Evolutionary conservation across 2,113 vertebrate species (phyloP), one percentile per base, ranked within the genome.

Genomic region (Colistium nudipinnis): DNA sequence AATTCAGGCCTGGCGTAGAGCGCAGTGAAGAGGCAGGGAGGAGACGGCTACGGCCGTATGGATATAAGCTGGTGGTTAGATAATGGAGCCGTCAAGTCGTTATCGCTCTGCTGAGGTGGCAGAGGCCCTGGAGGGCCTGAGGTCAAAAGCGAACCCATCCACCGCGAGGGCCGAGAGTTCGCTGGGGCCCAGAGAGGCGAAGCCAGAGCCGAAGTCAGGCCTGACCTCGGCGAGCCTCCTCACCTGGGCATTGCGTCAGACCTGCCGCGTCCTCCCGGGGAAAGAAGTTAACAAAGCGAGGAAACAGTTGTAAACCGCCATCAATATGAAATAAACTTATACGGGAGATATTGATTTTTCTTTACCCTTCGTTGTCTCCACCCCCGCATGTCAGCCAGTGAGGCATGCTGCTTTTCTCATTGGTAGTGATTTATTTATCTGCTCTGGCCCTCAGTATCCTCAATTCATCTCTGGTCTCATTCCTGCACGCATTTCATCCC

Each of bases 261-360:
- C 60, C 66, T 56, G 30, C 70, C 43, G 25, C 53, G 41, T 73
- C 66, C 57, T 75, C 54, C 38, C 27, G 13, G 24, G n/a, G 53
- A 73, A 55, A 30, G 6, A 35, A 56, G 48, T 63, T 47, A 62
- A 59, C 8, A 4, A 17, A 30, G 35, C 65, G n/a, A 65, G 72
- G 54, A 78, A 35, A 74, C 38, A 11, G 65, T 77, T 70, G 84
- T 81, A 86, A 90, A 86, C 76, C 69, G 47, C 86, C 77, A 80
- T 91, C 88, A 84, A 85, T 81, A 85, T 77, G 74, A 85, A 89
- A 89, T 88, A 70, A 84, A 86, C 70, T 86, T 89, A 86, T 87
- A 88, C 81, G 62, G 74, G 49, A 62, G 31, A n/a, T 71, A 91
- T 93, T 62, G 90, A 91, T 88, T 89, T 85, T 79, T 45, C 56